Percentiles rank a stretch among this genome's conserved stretches.
Evolutionary conservation across 2,797 vertebrate species (phyloP).

Genomic region (Margarornis squamiger): DNA sequence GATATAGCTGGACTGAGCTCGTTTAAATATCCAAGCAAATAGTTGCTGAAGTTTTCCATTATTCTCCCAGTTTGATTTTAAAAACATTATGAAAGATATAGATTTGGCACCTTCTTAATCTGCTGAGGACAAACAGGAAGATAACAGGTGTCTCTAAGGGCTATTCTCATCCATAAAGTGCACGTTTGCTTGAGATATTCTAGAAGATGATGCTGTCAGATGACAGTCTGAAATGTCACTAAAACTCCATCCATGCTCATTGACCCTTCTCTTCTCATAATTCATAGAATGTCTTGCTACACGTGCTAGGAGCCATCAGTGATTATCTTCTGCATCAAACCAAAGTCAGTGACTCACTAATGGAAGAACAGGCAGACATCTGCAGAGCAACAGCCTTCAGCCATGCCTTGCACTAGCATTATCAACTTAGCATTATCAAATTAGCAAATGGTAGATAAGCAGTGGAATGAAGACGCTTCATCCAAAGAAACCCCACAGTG

Average conservation of each 20-base stretch:
- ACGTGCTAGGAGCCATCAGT: not conserved
- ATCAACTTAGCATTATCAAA: not conserved
- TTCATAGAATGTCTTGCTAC: not conserved
- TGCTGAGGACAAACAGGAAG: not conserved
- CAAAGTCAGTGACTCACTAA: not conserved
- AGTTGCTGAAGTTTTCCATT: constrained; percentile 5
- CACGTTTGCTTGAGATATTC: not conserved
- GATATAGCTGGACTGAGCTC: not conserved
- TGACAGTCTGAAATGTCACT: not conserved
- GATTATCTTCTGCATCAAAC: not conserved
- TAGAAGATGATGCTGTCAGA: not conserved
- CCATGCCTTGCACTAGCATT: not conserved
- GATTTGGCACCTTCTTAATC: not conserved
- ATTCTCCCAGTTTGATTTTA: not conserved
- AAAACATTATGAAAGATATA: not conserved
- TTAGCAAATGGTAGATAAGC: not conserved
- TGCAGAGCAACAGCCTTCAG: not conserved
- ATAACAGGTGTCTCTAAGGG: not conserved
- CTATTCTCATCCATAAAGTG: not conserved
- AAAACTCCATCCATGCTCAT: not conserved
- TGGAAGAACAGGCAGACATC: not conserved
- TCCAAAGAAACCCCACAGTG: rapidly evolving
- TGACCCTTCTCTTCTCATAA: not conserved
- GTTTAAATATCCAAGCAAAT: constrained; percentile 29
- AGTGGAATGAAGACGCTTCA: not conserved